These are phyloP conservation scores for Colletes latitarsis DNA, from an alignment of 1,140 invertebrate genomes.

Conservation along the genomic window DNA sequence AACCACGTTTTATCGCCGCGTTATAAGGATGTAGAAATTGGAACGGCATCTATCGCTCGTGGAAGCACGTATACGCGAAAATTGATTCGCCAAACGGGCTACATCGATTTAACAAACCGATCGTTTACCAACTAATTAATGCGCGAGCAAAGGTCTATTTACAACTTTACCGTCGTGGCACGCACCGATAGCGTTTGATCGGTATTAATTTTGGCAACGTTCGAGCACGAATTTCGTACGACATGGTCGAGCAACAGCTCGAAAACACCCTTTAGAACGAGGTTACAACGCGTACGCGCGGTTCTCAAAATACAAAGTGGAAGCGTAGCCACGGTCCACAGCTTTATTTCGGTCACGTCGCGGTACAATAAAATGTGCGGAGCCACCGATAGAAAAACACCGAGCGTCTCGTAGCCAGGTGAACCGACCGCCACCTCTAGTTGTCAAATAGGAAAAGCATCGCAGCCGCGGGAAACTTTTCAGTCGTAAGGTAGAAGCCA, in stretches of 20 bases:
- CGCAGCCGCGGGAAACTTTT: constrained; percentile 44
- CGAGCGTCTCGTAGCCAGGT: constrained; percentile 10
- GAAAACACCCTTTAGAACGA: no score
- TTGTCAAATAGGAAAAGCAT: constrained; percentile 41
- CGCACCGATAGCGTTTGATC: no score
- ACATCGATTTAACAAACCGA: background rate
- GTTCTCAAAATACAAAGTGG: constrained; percentile 30
- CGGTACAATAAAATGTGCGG: constrained; percentile 51
- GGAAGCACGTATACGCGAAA: background rate
- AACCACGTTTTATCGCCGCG: constrained; percentile 19
- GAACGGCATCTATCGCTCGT: no score
- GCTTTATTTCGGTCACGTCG: constrained; percentile 61
- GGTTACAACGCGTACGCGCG: constrained; percentile 1
- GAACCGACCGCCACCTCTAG: background rate
- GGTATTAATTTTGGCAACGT: no score
- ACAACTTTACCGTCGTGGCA: background rate
- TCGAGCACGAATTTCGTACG: no score
- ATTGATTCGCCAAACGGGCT: constrained; percentile 12
- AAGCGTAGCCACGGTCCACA: background rate
- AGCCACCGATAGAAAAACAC: constrained; percentile 51
- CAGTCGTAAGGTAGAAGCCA: background rate
- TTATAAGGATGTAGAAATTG: background rate
- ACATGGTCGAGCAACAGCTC: no score
- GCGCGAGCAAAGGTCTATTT: no score
- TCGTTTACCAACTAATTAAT: background rate